phyloP scores from a whole-genome alignment of 2,888 invertebrate species.

The Blera fallax region DNA sequence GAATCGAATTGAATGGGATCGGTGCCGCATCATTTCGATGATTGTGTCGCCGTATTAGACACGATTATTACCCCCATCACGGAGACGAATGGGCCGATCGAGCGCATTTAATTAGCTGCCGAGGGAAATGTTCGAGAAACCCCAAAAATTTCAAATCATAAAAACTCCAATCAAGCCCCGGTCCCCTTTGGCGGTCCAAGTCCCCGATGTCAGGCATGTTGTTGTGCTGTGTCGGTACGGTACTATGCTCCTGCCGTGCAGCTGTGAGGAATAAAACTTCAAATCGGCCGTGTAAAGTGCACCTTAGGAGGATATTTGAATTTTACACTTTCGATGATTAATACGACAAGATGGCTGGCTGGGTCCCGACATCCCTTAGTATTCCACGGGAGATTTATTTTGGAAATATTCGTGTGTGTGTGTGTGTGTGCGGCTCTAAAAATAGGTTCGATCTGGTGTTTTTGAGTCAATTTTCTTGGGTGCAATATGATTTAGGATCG shows the following conservation, averaged over 20 bases:
- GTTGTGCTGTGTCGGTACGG: not conserved
- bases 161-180: constrained; percentile 42
- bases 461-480: constrained; percentile 61
- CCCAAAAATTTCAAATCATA: constrained; percentile 53
- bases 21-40: constrained; percentile 68
- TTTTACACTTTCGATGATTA: constrained; percentile 73
- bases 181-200: constrained; percentile 1
- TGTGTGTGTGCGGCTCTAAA: constrained; percentile 28
- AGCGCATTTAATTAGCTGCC: constrained; percentile 69
- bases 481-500: constrained; percentile 69
- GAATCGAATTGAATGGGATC: constrained; percentile 41
- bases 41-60: constrained; percentile 70
- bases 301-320: constrained; percentile 73
- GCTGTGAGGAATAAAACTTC: constrained; percentile 80
- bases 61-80: constrained; percentile 71
- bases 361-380: constrained; percentile 48
- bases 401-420: constrained; percentile 33
- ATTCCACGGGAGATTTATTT: constrained; percentile 65
- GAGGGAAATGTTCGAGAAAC: constrained; percentile 55
- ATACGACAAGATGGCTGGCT: constrained; percentile 65
- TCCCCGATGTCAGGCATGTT: constrained; percentile 18
- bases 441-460: constrained; percentile 22
- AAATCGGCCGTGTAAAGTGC: constrained; percentile 80
- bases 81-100: constrained; percentile 65
- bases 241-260: constrained; percentile 74